Evolutionary conservation across 1,140 invertebrate genomes (phyloP).

Genomic region (Drosophila punjabiensis): DNA sequence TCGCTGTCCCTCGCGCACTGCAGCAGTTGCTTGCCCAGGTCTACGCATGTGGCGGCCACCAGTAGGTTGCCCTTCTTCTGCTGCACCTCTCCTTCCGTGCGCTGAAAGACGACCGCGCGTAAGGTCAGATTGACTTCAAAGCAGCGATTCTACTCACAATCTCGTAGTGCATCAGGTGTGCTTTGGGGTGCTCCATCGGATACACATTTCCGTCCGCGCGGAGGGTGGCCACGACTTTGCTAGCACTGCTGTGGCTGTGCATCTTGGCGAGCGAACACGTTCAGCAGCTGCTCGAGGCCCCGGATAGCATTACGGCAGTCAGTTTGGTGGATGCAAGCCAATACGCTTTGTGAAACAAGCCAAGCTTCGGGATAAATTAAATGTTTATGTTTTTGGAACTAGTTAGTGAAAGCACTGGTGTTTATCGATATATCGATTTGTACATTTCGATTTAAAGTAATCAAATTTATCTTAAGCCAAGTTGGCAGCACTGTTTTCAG

Average conservation of each 20-base stretch:
- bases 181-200: conserved; percentile 62
- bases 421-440: not conserved
- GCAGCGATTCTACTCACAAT: conserved; percentile 61
- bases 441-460: not conserved
- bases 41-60: conserved; percentile 68
- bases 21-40: conserved; percentile 91
- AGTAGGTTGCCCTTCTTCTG: conserved; percentile 52
- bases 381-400: conserved; percentile 52
- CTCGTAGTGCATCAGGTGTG: conserved; percentile 73
- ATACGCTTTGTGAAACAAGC: conserved; percentile 18
- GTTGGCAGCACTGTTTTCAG: not conserved
- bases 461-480: not conserved
- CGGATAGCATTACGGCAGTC: conserved; percentile 51
- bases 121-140: not conserved
- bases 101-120: conserved; percentile 39
- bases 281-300: conserved; percentile 27
- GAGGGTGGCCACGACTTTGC: conserved; percentile 80
- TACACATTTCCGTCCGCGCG: conserved; percentile 80
- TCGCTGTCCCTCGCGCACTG: conserved; percentile 92
- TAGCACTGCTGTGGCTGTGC: conserved; percentile 56
- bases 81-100: conserved; percentile 69
- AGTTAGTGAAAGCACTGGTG: not conserved
- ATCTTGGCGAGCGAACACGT: conserved; percentile 59
- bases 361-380: conserved; percentile 25
- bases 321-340: conserved; percentile 11